These are phyloP conservation scores for Colletes gigas DNA, from an alignment of 1,140 invertebrate genomes.

Conservation along the genomic window DNA sequence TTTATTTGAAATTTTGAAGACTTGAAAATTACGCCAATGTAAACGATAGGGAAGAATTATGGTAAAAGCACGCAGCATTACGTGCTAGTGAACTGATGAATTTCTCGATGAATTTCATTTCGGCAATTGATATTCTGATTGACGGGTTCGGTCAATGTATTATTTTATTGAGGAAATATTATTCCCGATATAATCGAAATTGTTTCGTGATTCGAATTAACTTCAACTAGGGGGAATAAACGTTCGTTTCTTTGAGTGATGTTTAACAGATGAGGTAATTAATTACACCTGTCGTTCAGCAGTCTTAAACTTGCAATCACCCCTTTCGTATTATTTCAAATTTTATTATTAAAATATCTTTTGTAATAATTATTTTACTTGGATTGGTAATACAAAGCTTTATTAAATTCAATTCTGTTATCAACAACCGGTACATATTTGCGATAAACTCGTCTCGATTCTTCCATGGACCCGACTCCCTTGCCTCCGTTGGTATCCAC, in stretches of 20 bases:
- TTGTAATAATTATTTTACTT: too few relatives aligned
- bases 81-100: not conserved
- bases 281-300: not conserved
- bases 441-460: not conserved
- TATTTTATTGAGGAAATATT: not conserved
- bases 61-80: not conserved
- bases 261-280: not conserved
- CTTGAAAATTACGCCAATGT: not conserved
- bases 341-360: too few relatives aligned
- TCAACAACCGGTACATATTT: not conserved
- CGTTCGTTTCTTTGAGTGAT: not conserved
- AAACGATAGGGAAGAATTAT: not conserved
- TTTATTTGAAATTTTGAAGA: too few relatives aligned
- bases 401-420: too few relatives aligned
- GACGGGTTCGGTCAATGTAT: not conserved
- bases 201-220: not conserved
- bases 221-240: not conserved
- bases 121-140: constrained; percentile 6
- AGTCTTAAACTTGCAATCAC: not conserved
- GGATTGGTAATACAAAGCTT: too few relatives aligned
- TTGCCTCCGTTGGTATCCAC: not conserved
- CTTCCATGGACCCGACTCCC: not conserved
- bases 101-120: constrained; percentile 1
- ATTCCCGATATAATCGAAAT: not conserved
- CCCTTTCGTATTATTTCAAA: not conserved